Evolutionary conservation across 2,888 invertebrate species (phyloP).

Genomic region (Bembecia ichneumoniformis): DNA sequence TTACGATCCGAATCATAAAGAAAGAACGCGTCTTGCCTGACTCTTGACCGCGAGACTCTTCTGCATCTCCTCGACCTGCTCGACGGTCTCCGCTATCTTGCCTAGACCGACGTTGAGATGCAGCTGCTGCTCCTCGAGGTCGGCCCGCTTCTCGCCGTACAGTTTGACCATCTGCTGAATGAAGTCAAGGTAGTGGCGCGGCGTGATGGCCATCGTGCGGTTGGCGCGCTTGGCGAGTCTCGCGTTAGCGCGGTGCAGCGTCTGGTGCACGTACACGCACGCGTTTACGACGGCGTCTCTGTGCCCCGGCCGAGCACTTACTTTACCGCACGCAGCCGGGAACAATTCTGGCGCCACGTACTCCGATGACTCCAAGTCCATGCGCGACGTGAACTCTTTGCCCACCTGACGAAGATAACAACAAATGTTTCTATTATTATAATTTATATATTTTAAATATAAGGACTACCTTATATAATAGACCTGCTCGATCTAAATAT

Average conservation of each 20-base stretch:
- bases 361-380: conserved; percentile 90
- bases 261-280: conserved; percentile 98
- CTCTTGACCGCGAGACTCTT: conserved; percentile 98
- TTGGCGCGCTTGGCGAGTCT: conserved; percentile 92
- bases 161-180: conserved; percentile 99
- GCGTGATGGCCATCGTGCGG: conserved; percentile 97
- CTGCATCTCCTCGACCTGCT: conserved; percentile 99
- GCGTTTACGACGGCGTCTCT: conserved; percentile 99
- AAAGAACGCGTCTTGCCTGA: conserved; percentile 60
- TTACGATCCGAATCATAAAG: too few species aligned
- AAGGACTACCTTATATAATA: background rate
- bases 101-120: conserved; percentile 98
- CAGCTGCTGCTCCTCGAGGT: conserved; percentile 98
- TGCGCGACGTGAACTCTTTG: conserved; percentile 94
- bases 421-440: too few species aligned
- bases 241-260: conserved; percentile 94
- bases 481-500: background rate
- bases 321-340: conserved; percentile 86
- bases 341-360: conserved; percentile 93
- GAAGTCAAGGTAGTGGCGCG: conserved; percentile 97
- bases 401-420: conserved; percentile 83
- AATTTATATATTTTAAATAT: background rate
- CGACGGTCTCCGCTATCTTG: conserved; percentile 99
- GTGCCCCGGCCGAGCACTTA: conserved; percentile 84
- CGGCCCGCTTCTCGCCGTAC: conserved; percentile 97